phyloP scores from a whole-genome alignment of 2,797 vertebrate species.

The Fringilla coelebs region DNA sequence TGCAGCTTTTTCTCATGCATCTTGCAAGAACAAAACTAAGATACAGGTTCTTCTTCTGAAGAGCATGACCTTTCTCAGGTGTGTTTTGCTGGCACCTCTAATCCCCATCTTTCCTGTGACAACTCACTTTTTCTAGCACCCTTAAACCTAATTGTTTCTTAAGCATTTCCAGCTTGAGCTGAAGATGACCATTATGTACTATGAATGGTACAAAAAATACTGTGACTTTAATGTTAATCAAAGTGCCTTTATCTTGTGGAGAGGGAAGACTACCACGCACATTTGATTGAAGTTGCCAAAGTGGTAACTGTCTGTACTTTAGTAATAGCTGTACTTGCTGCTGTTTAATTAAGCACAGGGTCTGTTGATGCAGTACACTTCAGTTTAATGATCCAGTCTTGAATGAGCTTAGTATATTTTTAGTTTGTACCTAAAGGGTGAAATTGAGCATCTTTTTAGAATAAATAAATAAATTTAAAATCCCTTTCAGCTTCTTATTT shows the following conservation, averaged over 20 bases:
- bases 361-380: neutral
- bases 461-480: conserved; percentile 8
- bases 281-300: neutral
- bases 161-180: neutral
- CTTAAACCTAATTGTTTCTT: neutral
- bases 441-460: conserved; percentile 9
- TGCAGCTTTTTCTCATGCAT: neutral
- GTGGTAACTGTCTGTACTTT: neutral
- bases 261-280: neutral
- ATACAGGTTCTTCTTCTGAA: neutral
- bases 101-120: neutral
- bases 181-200: neutral
- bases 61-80: neutral
- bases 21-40: neutral
- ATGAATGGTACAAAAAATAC: neutral
- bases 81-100: neutral
- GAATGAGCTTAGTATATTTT: conserved; percentile 1
- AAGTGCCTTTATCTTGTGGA: neutral
- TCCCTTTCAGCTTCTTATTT: neutral
- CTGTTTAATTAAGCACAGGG: neutral
- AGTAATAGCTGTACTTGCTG: neutral
- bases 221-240: neutral
- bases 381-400: neutral
- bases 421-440: neutral
- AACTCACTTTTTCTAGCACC: neutral